phyloP scores from a whole-genome alignment of 1,140 invertebrate genomes.

The Cataglyphis hispanica region DNA sequence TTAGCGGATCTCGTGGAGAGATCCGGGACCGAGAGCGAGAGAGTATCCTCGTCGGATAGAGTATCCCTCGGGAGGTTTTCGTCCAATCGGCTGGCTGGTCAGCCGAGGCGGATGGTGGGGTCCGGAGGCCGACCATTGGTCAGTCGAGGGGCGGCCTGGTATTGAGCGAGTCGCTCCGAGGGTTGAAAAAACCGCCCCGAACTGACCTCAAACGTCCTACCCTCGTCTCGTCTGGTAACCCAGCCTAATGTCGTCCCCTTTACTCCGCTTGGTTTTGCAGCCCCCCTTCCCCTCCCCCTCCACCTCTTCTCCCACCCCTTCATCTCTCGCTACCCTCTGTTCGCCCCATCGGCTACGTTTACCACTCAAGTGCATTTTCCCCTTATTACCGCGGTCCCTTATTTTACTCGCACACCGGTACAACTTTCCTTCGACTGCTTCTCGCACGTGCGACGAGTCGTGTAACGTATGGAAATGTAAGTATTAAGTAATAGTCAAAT shows the following conservation, averaged over 20 bases:
- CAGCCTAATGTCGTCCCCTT: slow-evolving; percentile 81
- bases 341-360: slow-evolving; percentile 71
- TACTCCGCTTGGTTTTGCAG: slow-evolving; percentile 65
- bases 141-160: slow-evolving; percentile 83
- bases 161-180: slow-evolving; percentile 85
- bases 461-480: slow-evolving; percentile 49
- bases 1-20: slow-evolving; percentile 82
- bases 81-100: slow-evolving; percentile 85
- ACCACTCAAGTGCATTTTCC: slow-evolving; percentile 53
- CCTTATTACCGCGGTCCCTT: slow-evolving; percentile 59
- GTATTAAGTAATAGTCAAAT: slow-evolving; percentile 24
- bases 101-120: slow-evolving; percentile 81
- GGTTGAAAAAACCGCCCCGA: slow-evolving; percentile 86
- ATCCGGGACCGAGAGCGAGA: slow-evolving; percentile 75
- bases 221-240: slow-evolving; percentile 84
- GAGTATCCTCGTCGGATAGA: slow-evolving; percentile 81
- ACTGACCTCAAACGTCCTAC: slow-evolving; percentile 87
- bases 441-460: slow-evolving; percentile 29
- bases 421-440: slow-evolving; percentile 26
- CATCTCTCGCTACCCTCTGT: slow-evolving; percentile 59
- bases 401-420: slow-evolving; percentile 27
- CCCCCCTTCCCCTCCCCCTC: slow-evolving; percentile 38
- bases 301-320: slow-evolving; percentile 33
- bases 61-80: slow-evolving; percentile 83
- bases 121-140: slow-evolving; percentile 84